phyloP scores from a whole-genome alignment of 2,113 vertebrate genomes.

The Ctenomys sociabilis region DNA sequence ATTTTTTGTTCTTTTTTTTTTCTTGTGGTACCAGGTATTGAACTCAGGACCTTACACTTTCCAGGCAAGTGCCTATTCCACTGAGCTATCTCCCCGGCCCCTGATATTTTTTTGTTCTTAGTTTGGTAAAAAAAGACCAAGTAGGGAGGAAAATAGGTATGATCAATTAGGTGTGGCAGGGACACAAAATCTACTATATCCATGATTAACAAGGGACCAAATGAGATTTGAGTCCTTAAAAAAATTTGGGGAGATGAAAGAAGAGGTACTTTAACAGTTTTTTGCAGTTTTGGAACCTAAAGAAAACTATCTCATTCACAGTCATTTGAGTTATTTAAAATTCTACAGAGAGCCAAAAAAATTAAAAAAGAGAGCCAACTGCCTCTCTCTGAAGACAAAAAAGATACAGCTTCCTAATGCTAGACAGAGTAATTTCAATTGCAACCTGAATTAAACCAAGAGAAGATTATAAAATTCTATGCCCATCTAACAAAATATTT shows the following conservation, averaged over 20 bases:
- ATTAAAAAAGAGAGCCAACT: not conserved
- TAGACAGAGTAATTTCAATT: not conserved
- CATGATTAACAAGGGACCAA: not conserved
- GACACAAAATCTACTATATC: not conserved
- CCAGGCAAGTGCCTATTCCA: too few relatives aligned
- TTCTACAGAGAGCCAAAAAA: too few relatives aligned
- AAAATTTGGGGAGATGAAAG: not conserved
- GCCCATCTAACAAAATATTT: not conserved
- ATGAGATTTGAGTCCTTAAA: not conserved
- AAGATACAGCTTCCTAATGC: not conserved
- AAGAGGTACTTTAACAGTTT: not conserved
- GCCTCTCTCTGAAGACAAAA: not conserved
- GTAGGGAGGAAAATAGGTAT: not conserved
- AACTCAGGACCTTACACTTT: too few relatives aligned
- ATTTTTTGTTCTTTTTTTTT: not conserved
- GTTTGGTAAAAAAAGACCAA: slow-evolving; percentile 47
- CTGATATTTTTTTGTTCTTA: not conserved
- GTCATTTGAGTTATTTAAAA: not conserved
- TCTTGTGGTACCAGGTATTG: too few relatives aligned
- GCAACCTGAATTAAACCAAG: not conserved
- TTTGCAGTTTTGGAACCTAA: not conserved
- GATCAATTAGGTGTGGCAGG: not conserved
- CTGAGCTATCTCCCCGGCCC: too few relatives aligned
- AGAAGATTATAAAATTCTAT: slow-evolving; percentile 9
- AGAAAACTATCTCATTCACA: slow-evolving; percentile 1